These are phyloP conservation scores for Ondatra zibethicus DNA, from an alignment of 2,113 vertebrate species.

Conservation along the genomic window DNA sequence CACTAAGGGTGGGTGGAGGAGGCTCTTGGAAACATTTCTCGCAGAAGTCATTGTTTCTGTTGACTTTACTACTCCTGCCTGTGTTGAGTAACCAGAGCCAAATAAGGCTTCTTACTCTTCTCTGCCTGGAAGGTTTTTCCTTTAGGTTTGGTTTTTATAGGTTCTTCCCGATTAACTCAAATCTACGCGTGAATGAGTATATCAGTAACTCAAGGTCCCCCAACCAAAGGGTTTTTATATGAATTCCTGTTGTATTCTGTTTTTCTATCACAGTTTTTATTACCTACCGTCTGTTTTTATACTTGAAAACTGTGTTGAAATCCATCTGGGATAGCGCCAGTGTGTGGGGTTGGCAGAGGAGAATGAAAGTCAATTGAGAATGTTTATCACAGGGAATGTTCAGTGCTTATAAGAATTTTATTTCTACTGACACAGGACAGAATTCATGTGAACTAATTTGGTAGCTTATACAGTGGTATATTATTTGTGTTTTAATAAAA, in stretches of 20 bases:
- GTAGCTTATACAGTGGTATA: background rate
- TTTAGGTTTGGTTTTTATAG: slow-evolving; percentile 14
- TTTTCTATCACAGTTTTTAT: slow-evolving; percentile 44
- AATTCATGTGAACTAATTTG: slow-evolving; percentile 33
- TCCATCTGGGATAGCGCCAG: background rate
- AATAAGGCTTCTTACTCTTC: background rate
- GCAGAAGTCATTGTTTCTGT: slow-evolving; percentile 1
- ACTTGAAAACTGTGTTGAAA: slow-evolving; percentile 35
- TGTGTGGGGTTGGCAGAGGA: too few relatives aligned
- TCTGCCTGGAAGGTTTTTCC: background rate
- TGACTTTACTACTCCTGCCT: background rate
- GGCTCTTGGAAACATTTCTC: slow-evolving; percentile 36
- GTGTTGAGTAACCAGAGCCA: slow-evolving; percentile 39
- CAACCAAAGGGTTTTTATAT: slow-evolving; percentile 42
- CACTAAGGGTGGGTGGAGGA: background rate
- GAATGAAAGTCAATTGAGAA: background rate
- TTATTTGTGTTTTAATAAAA: too few relatives aligned
- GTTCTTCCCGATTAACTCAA: slow-evolving; percentile 24
- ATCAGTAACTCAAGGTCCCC: background rate
- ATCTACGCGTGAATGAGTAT: background rate
- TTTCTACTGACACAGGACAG: slow-evolving; percentile 42
- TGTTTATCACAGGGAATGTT: slow-evolving; percentile 19
- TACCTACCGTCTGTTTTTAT: slow-evolving; percentile 27
- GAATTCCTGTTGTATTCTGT: background rate
- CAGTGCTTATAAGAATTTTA: slow-evolving; percentile 44